Conservation (phyloP, 2,113 vertebrate species). For the Chloropsis cyanopogon region DNA sequence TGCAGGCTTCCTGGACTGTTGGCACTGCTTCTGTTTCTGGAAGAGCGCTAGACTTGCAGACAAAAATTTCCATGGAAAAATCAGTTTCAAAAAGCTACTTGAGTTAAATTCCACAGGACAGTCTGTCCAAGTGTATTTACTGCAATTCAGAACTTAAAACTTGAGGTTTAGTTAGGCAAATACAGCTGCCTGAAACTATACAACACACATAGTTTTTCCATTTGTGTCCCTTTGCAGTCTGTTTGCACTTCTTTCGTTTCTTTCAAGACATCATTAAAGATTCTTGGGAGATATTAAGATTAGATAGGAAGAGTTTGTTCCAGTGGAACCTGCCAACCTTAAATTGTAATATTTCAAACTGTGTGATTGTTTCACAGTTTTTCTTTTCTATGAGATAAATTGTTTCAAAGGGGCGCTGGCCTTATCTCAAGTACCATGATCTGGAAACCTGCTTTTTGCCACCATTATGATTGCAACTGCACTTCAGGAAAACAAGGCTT, state of each 20-base stretch:
- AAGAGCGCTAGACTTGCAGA: neutral
- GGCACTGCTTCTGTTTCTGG: conserved; percentile 5
- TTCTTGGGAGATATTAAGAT: conserved; percentile 48
- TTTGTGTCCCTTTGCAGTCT: conserved; percentile 39
- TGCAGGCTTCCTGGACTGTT: conserved; percentile 13
- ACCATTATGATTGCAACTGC: neutral
- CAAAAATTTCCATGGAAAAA: conserved; percentile 30
- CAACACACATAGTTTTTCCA: conserved; percentile 24
- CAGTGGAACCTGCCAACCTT: conserved; percentile 48
- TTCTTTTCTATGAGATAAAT: neutral
- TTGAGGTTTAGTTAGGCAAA: conserved; percentile 47
- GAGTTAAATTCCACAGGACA: conserved; percentile 8
- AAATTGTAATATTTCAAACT: conserved; percentile 31
- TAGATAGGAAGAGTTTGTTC: conserved; percentile 47
- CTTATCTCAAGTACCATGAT: neutral
- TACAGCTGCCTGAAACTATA: conserved; percentile 35
- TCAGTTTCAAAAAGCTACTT: conserved; percentile 9
- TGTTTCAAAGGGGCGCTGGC: neutral
- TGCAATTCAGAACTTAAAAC: conserved; percentile 26
- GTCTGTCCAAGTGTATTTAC: conserved; percentile 17
- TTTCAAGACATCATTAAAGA: conserved; percentile 47
- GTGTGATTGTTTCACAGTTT: conserved; percentile 34
- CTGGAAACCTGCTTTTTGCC: conserved; percentile 3
- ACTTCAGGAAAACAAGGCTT: neutral
- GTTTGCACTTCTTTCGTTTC: conserved; percentile 64